These are phyloP conservation scores for Fabriciana adippe DNA, from an alignment of 2,888 invertebrate species.

Conservation along the genomic window DNA sequence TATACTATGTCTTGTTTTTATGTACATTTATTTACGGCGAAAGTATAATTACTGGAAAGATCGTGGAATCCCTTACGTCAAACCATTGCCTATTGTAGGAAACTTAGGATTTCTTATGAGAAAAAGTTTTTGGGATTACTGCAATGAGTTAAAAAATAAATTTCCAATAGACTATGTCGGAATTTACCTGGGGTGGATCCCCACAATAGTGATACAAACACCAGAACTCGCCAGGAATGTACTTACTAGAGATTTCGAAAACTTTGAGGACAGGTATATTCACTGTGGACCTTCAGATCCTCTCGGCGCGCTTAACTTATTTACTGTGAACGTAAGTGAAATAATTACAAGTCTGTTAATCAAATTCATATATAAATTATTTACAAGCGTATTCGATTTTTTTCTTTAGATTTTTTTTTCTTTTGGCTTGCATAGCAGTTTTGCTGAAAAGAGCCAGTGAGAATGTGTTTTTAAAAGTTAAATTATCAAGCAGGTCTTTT, in stretches of 20 bases:
- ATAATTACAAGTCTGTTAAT: neutral
- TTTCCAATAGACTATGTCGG: slow-evolving; percentile 58
- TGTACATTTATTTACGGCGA: slow-evolving; percentile 49
- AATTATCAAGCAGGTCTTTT: too few relatives aligned
- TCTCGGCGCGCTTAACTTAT: slow-evolving; percentile 64
- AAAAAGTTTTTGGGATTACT: slow-evolving; percentile 56
- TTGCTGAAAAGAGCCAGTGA: too few relatives aligned
- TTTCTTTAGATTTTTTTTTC: too few relatives aligned
- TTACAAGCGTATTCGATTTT: too few relatives aligned
- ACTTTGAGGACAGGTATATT: slow-evolving; percentile 58
- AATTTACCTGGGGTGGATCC: slow-evolving; percentile 59
- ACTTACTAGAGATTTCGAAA: slow-evolving; percentile 56
- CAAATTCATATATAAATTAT: too few relatives aligned
- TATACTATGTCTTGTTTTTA: slow-evolving; percentile 42
- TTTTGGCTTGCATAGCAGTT: too few relatives aligned
- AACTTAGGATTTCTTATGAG: slow-evolving; percentile 61
- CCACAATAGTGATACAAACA: slow-evolving; percentile 58
- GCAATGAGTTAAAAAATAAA: slow-evolving; percentile 50
- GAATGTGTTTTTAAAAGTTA: too few relatives aligned
- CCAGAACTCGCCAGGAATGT: slow-evolving; percentile 59
- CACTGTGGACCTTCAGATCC: slow-evolving; percentile 57
- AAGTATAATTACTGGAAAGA: slow-evolving; percentile 64
- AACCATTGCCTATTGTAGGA: slow-evolving; percentile 57
- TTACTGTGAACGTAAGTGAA: slow-evolving; percentile 56
- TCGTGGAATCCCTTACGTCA: slow-evolving; percentile 58